phyloP scores from a whole-genome alignment of 2,888 invertebrate species.

The Trichogramma evanescens region DNA sequence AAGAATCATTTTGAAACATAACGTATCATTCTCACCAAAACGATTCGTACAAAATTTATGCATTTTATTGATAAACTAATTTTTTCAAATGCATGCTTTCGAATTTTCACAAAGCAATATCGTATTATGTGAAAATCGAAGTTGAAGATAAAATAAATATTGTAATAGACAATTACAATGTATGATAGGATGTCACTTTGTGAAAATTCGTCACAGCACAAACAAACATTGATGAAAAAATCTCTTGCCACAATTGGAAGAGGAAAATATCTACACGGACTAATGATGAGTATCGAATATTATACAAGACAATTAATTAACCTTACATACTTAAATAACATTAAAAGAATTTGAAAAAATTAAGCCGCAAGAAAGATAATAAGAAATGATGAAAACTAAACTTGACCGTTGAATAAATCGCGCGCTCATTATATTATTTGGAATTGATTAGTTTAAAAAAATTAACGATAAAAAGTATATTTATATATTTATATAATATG shows the following conservation, averaged over 20 bases:
- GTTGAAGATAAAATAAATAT: neutral
- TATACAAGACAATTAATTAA: slow-evolving; percentile 14
- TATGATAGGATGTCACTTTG: neutral
- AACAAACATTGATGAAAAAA: neutral
- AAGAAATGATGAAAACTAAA: slow-evolving; percentile 8
- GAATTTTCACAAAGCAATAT: slow-evolving; percentile 7
- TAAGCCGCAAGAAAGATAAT: slow-evolving; percentile 15
- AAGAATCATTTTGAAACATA: slow-evolving; percentile 8
- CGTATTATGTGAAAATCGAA: neutral
- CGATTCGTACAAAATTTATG: slow-evolving; percentile 5
- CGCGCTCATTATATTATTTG: slow-evolving; percentile 4
- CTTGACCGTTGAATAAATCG: slow-evolving; percentile 22
- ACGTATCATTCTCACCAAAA: neutral
- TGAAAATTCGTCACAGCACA: slow-evolving; percentile 6
- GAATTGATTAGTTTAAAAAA: slow-evolving; percentile 15
- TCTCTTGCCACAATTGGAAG: neutral
- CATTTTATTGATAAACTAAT: neutral
- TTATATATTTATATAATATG: neutral
- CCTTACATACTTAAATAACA: slow-evolving; percentile 10
- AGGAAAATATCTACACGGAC: slow-evolving; percentile 19
- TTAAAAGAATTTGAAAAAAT: slow-evolving; percentile 4
- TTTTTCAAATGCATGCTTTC: slow-evolving; percentile 9
- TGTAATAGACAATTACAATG: neutral
- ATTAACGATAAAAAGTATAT: slow-evolving; percentile 16
- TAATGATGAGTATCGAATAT: slow-evolving; percentile 21